These are phyloP conservation scores for Oscheius sp. DNA, from an alignment of 2,888 invertebrate species.

Conservation along the genomic window DNA sequence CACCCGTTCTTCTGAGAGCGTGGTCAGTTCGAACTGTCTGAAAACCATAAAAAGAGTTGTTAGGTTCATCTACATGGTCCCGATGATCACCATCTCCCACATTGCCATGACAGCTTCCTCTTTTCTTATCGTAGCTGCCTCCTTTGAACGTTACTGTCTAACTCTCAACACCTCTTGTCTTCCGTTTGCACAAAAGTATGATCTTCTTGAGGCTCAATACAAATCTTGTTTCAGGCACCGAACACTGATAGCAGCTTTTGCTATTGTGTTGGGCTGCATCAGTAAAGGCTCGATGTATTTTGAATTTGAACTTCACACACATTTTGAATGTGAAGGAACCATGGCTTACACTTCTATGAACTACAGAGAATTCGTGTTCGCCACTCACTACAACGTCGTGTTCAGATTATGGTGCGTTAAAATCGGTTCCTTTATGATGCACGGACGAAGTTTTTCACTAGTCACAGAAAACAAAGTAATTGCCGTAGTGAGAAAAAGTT, in stretches of 20 bases:
- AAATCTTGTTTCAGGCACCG: constrained; percentile 43
- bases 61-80: constrained; percentile 70
- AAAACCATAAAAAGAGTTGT: constrained; percentile 1
- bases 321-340: constrained; percentile 58
- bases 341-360: constrained; percentile 62
- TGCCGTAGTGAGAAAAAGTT: too few species aligned
- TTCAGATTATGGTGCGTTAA: constrained; percentile 51
- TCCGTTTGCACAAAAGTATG: constrained; percentile 53
- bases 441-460: not conserved
- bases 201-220: not conserved
- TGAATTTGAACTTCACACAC: constrained; percentile 60
- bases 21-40: constrained; percentile 51
- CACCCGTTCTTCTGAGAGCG: constrained; percentile 56
- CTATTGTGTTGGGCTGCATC: constrained; percentile 65
- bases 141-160: constrained; percentile 67
- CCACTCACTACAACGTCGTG: constrained; percentile 63
- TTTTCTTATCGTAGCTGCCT: constrained; percentile 69
- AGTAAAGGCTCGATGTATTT: constrained; percentile 65
- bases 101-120: constrained; percentile 70
- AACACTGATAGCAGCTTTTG: constrained; percentile 46
- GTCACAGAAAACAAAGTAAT: too few species aligned
- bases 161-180: constrained; percentile 59
- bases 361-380: constrained; percentile 62
- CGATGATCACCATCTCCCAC: constrained; percentile 70
- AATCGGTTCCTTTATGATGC: too few species aligned